phyloP scores from a whole-genome alignment of 2,113 vertebrate species.

The Romanogobio albipinnatus region DNA sequence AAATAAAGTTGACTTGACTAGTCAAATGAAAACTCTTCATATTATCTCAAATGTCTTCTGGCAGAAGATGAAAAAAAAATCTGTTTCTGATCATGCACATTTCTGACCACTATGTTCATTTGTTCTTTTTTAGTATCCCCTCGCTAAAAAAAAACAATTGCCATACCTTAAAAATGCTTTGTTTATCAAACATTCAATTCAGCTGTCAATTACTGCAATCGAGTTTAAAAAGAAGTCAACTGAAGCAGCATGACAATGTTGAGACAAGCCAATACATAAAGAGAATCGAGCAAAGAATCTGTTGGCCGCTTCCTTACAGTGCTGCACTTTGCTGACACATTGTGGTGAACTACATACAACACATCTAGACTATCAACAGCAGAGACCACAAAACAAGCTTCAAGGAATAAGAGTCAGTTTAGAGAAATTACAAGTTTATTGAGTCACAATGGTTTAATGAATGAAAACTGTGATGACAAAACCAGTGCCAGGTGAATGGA shows the following conservation, averaged over 20 bases:
- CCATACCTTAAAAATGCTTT: neutral
- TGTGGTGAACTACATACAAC: neutral
- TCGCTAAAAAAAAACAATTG: neutral
- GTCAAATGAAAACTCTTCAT: neutral
- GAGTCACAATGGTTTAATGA: slow-evolving; percentile 28
- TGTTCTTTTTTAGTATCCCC: neutral
- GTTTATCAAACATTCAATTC: neutral
- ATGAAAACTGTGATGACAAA: slow-evolving; percentile 29
- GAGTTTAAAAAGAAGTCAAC: neutral
- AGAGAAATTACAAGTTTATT: slow-evolving; percentile 58
- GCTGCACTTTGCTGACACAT: slow-evolving; percentile 39
- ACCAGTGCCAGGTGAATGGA: slow-evolving; percentile 22
- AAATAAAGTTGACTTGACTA: too few species aligned
- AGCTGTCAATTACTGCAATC: neutral
- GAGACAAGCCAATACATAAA: neutral
- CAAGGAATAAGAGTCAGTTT: slow-evolving; percentile 8
- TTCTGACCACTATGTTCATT: neutral
- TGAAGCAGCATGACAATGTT: neutral
- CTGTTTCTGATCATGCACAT: slow-evolving; percentile 2
- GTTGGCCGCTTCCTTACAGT: neutral
- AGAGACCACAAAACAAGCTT: neutral
- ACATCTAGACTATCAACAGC: neutral
- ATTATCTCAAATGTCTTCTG: neutral
- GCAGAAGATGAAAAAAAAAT: neutral
- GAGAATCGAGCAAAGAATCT: neutral